phyloP scores from a whole-genome alignment of 1,140 invertebrate species.

The Lasioglossum albipes region DNA sequence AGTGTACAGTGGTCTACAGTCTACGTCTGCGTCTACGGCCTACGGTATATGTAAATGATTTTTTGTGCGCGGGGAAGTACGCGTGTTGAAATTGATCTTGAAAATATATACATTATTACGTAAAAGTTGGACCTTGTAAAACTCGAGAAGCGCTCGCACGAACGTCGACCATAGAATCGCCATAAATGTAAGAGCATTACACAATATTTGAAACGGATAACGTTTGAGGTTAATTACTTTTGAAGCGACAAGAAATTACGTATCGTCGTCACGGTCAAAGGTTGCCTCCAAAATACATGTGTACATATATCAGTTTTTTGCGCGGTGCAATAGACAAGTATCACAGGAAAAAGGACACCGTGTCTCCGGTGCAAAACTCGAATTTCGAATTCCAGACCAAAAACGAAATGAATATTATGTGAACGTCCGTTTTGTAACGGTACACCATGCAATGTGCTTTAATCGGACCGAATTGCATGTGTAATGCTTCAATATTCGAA shows the following conservation, averaged over 20 bases:
- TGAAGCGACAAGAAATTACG: background rate
- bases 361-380: no score
- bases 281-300: background rate
- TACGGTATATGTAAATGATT: background rate
- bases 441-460: no score
- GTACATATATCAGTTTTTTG: background rate
- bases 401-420: background rate
- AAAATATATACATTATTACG: background rate
- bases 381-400: background rate
- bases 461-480: background rate
- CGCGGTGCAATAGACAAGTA: background rate
- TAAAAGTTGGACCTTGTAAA: background rate
- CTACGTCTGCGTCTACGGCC: no score
- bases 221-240: slow-evolving; percentile 15
- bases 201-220: background rate
- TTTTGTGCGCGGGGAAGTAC: background rate
- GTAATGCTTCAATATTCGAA: background rate
- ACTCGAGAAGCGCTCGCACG: background rate
- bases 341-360: background rate
- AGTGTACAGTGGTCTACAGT: no score
- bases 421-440: background rate
- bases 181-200: background rate
- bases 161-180: background rate
- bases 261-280: background rate
- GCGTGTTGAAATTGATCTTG: background rate